phyloP scores from a whole-genome alignment of 1,140 invertebrate species.

The Drosophila funebris region DNA sequence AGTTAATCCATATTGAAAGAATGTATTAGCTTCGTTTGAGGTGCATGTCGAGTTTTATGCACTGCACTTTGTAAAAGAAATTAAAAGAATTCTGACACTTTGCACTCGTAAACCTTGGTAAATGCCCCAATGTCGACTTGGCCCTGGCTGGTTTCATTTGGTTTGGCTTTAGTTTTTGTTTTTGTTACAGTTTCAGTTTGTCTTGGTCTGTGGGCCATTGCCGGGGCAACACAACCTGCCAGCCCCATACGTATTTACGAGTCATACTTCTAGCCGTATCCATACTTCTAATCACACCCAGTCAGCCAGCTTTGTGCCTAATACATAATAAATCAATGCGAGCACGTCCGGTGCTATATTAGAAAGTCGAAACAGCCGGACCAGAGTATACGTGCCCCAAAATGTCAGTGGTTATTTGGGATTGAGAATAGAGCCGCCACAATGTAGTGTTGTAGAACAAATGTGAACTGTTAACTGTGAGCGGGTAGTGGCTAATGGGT shows the following conservation, averaged over 20 bases:
- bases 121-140: slow-evolving; percentile 60
- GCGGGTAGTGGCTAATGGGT: background rate
- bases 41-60: background rate
- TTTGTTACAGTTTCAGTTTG: slow-evolving; percentile 33
- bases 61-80: slow-evolving; percentile 34
- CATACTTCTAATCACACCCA: slow-evolving; percentile 6
- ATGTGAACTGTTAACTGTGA: no score
- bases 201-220: slow-evolving; percentile 67
- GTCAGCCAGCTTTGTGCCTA: slow-evolving; percentile 51
- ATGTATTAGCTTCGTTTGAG: background rate
- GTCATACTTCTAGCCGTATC: slow-evolving; percentile 3
- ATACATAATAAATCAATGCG: slow-evolving; percentile 74
- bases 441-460: no score
- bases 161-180: slow-evolving; percentile 21
- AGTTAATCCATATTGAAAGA: background rate
- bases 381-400: slow-evolving; percentile 28
- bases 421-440: background rate
- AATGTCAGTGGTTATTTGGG: slow-evolving; percentile 2
- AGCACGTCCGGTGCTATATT: slow-evolving; percentile 47
- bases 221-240: slow-evolving; percentile 63
- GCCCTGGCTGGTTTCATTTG: slow-evolving; percentile 44
- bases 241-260: slow-evolving; percentile 52
- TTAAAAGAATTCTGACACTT: slow-evolving; percentile 74
- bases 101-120: slow-evolving; percentile 66
- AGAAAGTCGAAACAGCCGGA: slow-evolving; percentile 15